Evolutionary conservation across 2,888 invertebrate species (phyloP), one percentile per base, ranked within the genome.

Genomic region (Ashinkailepas kermadecensis): DNA sequence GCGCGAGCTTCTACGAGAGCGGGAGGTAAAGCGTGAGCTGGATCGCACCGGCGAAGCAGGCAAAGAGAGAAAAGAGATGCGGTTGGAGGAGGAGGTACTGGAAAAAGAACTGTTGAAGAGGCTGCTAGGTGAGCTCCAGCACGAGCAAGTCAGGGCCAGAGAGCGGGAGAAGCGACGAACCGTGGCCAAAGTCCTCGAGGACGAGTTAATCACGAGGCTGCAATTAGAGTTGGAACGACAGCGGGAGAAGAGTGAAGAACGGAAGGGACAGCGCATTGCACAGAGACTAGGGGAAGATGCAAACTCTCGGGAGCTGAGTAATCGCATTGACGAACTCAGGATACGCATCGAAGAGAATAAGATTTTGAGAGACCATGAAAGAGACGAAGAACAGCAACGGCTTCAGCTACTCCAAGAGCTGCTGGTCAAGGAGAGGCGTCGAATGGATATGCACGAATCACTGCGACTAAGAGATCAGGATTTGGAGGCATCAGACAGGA

Each of bases 1-100:
- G 74, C 74, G 74, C 74, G 74, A 74, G 56, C 56, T 74, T 21
- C 74, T 74, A 23, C 74, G 74, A 10, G 74, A 74, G 56, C 74
- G 74, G 21, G 74, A 74, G 74, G 74, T 74, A 21, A 18, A n/a
- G 10, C 74, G 74, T 11, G 74, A 74, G 21, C 1, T 74, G 9
- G 74, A 74, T 21, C 74, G 74, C 18, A 74, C 74, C 23, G 23
- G 56, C 54, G 74, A 74, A 56, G 0, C 74, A 13, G 56, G 74
- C 56, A 54, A 56, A 11, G 74, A 74, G 21, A 54, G 74, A 18
- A 74, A 54, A 21, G 74, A 74, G 56, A 18, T 74, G 56, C 18
- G 56, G 10, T 8, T 74, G 54, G 74, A 74, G 21, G 74, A 74
- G 21, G 74, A 74, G 74, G 74, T 74, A 21, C 74, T 74, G 56